Evolutionary conservation across 2,797 vertebrate genomes (phyloP), one percentile per base, ranked within the genome.

Genomic region (Orestias chungarensis): DNA sequence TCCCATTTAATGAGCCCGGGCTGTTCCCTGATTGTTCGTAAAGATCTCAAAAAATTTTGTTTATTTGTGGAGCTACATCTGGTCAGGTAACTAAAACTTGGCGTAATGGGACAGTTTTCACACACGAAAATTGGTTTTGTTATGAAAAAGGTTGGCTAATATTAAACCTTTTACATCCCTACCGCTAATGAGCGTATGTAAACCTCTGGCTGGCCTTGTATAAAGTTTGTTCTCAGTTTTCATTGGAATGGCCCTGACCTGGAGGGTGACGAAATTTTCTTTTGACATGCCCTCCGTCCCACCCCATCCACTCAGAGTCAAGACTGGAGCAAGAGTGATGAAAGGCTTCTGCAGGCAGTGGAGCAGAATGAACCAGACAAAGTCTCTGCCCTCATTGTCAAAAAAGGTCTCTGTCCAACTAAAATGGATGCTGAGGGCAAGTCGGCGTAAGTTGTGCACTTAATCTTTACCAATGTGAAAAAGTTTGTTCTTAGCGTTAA

Each of bases 301-400:
- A n/a, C n/a, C n/a, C n/a, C n/a, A 1, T 9, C 79, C 43, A 62
- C 75, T 11, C 89, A 99, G 97, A 95, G 95, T 87, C 96, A 97
- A 46, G 97, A 99, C 87, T 99, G 97, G 97, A 97, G 92, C 89
- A 99, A 98, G 91, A 95, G 96, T 0, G 98, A 99, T 1, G 97
- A 99, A 67, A 95, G 96, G 25, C 95, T 99, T 66, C 90, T 99
- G 68, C 97, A 98, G 90, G 97, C 97, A 0, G 97, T 98, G 94
- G 98, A 99, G 86, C 96, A 98, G 85, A 97, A 96, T 1, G 97
- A 99, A 54, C 89, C 91, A 0, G 97, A 99, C 86, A 99, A 98
- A 92, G 96, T 97, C 75, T 93, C 95, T 4, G 95, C 96, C 0
- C 91, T 99, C 85, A 93, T 99, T 80, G 89, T 94, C 76, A 99